Base-by-base conservation (phyloP, 2,888 invertebrate species). In the Eremobia ochroleuca region DNA sequence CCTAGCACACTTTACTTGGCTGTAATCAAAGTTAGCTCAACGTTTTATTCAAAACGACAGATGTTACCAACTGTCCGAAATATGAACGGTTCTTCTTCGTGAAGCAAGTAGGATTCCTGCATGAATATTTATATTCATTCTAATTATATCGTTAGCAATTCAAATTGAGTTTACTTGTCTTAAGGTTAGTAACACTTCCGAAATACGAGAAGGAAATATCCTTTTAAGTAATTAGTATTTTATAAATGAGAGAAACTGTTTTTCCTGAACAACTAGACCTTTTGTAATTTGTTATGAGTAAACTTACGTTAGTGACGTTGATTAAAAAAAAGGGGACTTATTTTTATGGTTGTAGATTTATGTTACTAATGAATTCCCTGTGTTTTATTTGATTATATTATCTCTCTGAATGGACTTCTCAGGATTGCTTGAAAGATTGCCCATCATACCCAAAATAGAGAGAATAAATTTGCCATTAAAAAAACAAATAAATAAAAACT, bases 121-220 rank as follows among this genome's bases (percentile, higher is more conserved):
- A 72, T 82, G 75, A 85, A 83, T 85, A 85, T 78, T 86, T 64
- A 84, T 78, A 49, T 52, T 64, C 0, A 78, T 79, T 73, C 46
- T 76, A 82, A 82, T 78, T 72, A 59, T 46, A n/a, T 66, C 46
- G 46, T 82, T 85, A 70, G 85, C 78, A 79, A 85, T 76, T 61
- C 59, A 71, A 72, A 76, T 76, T 25, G 37, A 62, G 61, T 66
- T 77, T 69, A 73, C 62, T 68, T n/a, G n/a, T n/a, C n/a, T n/a
- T 70, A 61, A 78, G 66, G 71, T 64, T 75, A 71, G 65, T 77
- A 71, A 75, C 67, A 67, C 37, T 76, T 76, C 83, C 83, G 83
- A 74, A 74, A 74, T 75, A 75, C 31, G 37, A 64, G 34, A 40
- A 55, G 64, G 70, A 77, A 62, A 65, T 77, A 81, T 62, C 76